A percentile compares a stretch with the other conserved stretches of the same genome.
These are phyloP conservation scores for Pipistrellus pipistrellus DNA, from an alignment of 2,797 vertebrate species.

Conservation along the genomic window DNA sequence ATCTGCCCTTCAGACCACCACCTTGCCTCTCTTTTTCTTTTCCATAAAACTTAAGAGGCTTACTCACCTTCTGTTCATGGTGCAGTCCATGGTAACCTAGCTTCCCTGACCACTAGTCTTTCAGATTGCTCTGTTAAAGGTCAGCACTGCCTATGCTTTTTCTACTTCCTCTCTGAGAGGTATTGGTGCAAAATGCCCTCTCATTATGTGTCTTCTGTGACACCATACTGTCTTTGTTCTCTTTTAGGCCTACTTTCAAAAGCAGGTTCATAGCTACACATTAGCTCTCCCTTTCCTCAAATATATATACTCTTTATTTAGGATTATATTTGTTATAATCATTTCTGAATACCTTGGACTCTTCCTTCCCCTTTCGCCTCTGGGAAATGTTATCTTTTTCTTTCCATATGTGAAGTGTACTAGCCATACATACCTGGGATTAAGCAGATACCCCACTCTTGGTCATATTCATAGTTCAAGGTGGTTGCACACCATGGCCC, in stretches of 20 bases:
- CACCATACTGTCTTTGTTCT: background rate
- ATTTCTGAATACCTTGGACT: background rate
- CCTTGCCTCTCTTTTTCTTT: background rate
- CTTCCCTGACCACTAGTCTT: background rate
- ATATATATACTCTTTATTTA: background rate
- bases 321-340: background rate
- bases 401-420: background rate
- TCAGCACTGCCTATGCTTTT: background rate
- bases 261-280: background rate
- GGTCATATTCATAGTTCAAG: conserved; percentile 88
- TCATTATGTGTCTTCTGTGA: background rate
- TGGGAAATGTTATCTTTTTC: background rate
- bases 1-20: background rate
- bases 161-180: background rate
- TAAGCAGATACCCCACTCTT: conserved; percentile 93
- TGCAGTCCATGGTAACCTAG: background rate
- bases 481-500: conserved; percentile 94
- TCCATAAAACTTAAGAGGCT: background rate
- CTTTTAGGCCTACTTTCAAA: background rate
- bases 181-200: background rate
- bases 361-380: background rate
- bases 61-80: background rate
- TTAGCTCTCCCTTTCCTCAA: background rate
- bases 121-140: background rate
- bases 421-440: conserved; percentile 90